Percentiles rank a stretch among this genome's conserved stretches.
These are phyloP conservation scores for Megalops atlanticus DNA, from an alignment of 2,113 vertebrate species.

Conservation along the genomic window DNA sequence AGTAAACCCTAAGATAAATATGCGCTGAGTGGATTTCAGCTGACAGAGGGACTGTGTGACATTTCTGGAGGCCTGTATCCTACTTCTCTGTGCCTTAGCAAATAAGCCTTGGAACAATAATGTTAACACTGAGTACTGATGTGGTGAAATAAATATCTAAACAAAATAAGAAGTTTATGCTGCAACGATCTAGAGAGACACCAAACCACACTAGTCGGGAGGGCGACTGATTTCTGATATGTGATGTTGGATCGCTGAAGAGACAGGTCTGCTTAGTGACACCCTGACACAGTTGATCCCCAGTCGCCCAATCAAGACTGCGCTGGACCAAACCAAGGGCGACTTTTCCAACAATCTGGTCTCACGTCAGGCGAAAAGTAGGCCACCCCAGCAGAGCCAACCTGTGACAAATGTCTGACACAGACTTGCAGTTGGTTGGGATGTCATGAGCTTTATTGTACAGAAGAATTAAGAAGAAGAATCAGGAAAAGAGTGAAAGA, in stretches of 20 bases:
- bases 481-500: neutral
- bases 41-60: neutral
- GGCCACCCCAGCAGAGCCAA: slow-evolving; percentile 14
- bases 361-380: neutral
- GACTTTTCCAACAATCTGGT: slow-evolving; percentile 5
- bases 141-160: too few relatives aligned
- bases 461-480: neutral
- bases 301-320: slow-evolving; percentile 11
- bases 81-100: neutral
- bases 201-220: neutral
- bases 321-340: slow-evolving; percentile 11
- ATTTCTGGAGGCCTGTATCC: neutral
- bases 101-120: neutral
- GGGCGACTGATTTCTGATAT: neutral
- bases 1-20: slow-evolving; percentile 14
- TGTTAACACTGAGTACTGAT: too few relatives aligned
- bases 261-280: neutral
- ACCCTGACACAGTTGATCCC: neutral
- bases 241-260: neutral
- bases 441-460: neutral
- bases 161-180: too few relatives aligned
- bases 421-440: neutral
- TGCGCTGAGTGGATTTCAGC: neutral
- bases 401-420: slow-evolving; percentile 13
- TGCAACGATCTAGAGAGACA: neutral